These are phyloP conservation scores for Trinorchestia longiramus DNA, from an alignment of 1,140 invertebrate species.

Conservation along the genomic window DNA sequence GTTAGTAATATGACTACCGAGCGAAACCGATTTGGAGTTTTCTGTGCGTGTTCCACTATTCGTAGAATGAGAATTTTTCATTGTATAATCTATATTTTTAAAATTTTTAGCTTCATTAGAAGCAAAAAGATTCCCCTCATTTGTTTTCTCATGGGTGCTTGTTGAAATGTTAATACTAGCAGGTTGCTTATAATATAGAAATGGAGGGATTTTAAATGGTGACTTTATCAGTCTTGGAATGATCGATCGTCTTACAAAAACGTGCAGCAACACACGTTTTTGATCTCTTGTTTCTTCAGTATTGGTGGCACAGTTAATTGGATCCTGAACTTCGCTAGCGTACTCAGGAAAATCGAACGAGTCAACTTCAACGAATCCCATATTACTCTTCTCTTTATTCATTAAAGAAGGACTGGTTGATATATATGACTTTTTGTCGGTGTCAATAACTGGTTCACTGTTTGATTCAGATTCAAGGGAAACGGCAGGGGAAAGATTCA, in stretches of 20 bases:
- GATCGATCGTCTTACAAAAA: background rate
- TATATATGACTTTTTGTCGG: background rate
- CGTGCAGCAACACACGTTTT: background rate
- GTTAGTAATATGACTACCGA: background rate
- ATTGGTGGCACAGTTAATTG: background rate
- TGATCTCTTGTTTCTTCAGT: background rate
- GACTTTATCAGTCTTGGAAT: background rate
- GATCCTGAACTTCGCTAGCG: background rate
- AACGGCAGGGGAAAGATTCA: background rate
- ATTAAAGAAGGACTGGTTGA: background rate
- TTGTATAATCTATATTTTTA: background rate
- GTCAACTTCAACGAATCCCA: background rate
- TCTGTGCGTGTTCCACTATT: background rate
- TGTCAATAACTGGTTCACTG: background rate
- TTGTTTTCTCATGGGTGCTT: background rate
- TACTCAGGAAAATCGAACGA: background rate
- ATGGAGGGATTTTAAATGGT: background rate
- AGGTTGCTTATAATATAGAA: background rate
- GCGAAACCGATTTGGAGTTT: background rate
- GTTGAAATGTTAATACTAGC: background rate
- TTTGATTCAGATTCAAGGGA: background rate
- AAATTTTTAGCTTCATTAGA: background rate
- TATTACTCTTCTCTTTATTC: background rate
- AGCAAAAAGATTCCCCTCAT: background rate
- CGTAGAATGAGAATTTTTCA: background rate